A percentile compares a stretch with the other conserved stretches of the same genome.
Evolutionary conservation across 2,113 vertebrate genomes (phyloP).

Genomic region (Prietella phreatophila): DNA sequence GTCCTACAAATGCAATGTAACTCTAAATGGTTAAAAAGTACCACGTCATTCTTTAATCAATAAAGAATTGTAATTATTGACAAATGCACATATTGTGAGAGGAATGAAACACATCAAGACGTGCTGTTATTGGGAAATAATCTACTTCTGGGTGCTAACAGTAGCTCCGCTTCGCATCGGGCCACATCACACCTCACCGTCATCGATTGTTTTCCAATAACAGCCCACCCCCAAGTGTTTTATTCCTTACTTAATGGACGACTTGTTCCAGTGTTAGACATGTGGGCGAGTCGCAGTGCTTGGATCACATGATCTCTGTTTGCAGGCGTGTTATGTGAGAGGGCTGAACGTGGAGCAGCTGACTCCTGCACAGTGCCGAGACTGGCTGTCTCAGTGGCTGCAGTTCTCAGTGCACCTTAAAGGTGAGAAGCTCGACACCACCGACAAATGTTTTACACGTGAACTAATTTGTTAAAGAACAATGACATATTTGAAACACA

Average conservation of each 20-base stretch:
- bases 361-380: constrained; percentile 66
- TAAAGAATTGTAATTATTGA: not conserved
- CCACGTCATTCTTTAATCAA: not conserved
- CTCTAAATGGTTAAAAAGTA: not conserved
- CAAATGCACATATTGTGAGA: not conserved
- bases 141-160: not conserved
- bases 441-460: too few relatives aligned
- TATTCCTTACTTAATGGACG: not conserved
- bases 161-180: not conserved
- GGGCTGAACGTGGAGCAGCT: constrained; percentile 77
- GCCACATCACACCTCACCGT: not conserved
- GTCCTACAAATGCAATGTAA: not conserved
- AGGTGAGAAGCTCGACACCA: constrained; percentile 66
- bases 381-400: constrained; percentile 88
- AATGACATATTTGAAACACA: not conserved
- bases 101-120: not conserved
- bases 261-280: not conserved
- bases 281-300: not conserved
- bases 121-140: too few relatives aligned
- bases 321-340: constrained; percentile 86
- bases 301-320: not conserved
- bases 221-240: not conserved
- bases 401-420: constrained; percentile 78
- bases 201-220: not conserved
- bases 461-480: not conserved